Conservation (phyloP, 1,140 invertebrate genomes). For the Aphelinus atriplicis region DNA sequence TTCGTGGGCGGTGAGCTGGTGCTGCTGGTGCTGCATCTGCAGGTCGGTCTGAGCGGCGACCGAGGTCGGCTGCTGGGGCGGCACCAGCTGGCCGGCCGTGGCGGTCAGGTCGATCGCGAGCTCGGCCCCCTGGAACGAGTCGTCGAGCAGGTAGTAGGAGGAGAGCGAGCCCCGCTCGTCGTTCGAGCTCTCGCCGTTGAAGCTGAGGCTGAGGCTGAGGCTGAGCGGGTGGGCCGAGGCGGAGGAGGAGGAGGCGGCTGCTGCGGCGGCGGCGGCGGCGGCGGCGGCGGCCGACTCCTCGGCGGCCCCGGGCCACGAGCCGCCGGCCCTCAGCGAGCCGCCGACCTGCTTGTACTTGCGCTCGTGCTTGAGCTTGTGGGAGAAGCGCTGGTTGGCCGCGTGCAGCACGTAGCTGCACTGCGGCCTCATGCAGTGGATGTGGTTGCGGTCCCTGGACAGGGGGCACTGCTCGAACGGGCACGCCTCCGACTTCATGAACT, state of each 20-base stretch:
- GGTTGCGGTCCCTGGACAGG: slow-evolving; percentile 95
- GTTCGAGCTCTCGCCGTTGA: slow-evolving; percentile 67
- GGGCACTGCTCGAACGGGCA: slow-evolving; percentile 92
- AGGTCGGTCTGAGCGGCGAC: slow-evolving; percentile 10
- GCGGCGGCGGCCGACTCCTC: slow-evolving; percentile 39
- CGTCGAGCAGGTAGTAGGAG: slow-evolving; percentile 62
- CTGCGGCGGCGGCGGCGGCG: slow-evolving; percentile 36
- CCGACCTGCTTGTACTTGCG: slow-evolving; percentile 74
- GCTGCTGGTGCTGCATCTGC: slow-evolving; percentile 44
- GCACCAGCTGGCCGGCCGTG: slow-evolving; percentile 34
- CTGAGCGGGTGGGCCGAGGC: slow-evolving; percentile 43
- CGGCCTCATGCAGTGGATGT: slow-evolving; percentile 96
- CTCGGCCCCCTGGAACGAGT: slow-evolving; percentile 63
- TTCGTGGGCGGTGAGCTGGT: slow-evolving; percentile 50
- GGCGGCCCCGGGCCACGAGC: not conserved
- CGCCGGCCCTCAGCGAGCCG: not conserved
- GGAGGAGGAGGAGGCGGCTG: no score
- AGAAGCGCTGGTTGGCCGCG: slow-evolving; percentile 95
- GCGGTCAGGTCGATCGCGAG: slow-evolving; percentile 63
- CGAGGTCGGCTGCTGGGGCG: slow-evolving; percentile 33
- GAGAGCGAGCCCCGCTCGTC: slow-evolving; percentile 65
- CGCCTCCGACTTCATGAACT: slow-evolving; percentile 97
- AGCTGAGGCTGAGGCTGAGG: slow-evolving; percentile 53
- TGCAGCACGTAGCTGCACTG: slow-evolving; percentile 96
- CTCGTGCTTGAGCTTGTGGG: slow-evolving; percentile 97